Evolutionary conservation across 2,888 invertebrate species (phyloP).

Genomic region (Alcis repandata): DNA sequence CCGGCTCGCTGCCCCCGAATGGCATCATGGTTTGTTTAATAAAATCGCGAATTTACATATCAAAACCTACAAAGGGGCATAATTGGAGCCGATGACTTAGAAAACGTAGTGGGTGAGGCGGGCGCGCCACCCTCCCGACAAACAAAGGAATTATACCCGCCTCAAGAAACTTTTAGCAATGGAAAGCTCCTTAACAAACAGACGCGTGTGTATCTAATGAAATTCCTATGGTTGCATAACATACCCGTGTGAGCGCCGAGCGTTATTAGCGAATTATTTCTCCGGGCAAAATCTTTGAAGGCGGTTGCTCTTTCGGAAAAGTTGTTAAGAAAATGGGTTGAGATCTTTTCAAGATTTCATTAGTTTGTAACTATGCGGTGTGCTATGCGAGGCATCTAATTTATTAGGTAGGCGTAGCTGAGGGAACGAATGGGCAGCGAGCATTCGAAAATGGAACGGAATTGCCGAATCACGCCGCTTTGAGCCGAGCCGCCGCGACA

Average conservation of each 20-base stretch:
- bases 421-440: conserved; percentile 85
- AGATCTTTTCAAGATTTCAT: conserved; percentile 85
- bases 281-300: conserved; percentile 85
- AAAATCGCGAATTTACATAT: conserved; percentile 87
- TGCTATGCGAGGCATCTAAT: conserved; percentile 82
- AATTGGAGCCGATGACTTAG: conserved; percentile 87
- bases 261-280: conserved; percentile 86
- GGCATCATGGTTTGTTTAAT: conserved; percentile 87
- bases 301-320: conserved; percentile 86
- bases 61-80: conserved; percentile 87
- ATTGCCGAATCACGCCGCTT: conserved; percentile 85
- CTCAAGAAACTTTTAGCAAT: conserved; percentile 87
- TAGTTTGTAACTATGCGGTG: conserved; percentile 85
- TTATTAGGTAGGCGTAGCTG: conserved; percentile 85
- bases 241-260: conserved; percentile 80
- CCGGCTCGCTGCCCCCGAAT: conserved; percentile 85
- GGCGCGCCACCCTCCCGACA: conserved; percentile 80
- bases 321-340: conserved; percentile 87
- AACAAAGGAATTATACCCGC: conserved; percentile 87
- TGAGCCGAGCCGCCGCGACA: conserved; percentile 81
- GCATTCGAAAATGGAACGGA: conserved; percentile 80
- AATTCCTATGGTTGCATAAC: conserved; percentile 87
- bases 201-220: conserved; percentile 87
- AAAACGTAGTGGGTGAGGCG: conserved; percentile 84
- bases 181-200: conserved; percentile 87